Base-by-base conservation (phyloP, 53 echinoderm and acorn worm genomes). In the Zoroaster sp. region DNA sequence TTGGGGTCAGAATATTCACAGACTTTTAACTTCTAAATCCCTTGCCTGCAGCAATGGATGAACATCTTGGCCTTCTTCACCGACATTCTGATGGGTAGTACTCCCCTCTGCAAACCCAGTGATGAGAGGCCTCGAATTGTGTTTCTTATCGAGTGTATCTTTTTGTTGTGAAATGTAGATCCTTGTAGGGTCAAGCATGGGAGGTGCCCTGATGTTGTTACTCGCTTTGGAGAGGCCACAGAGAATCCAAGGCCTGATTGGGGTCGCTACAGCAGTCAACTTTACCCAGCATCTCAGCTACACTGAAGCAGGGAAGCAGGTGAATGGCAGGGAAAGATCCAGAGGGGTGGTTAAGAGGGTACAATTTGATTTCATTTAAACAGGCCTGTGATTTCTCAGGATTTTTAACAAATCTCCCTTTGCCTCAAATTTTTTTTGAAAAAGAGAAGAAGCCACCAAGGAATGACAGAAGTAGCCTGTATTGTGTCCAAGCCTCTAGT, bases 131-230 rank as follows among this genome's bases (percentile, higher is more conserved):
- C 53, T 53, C 20, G 1, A 17, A 53, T 53, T 73, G 73, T 18
- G 23, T 4, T 73, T 73, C 17, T 25, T 42, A 23, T 73, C 41
- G 40, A 73, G 7, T 73, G 81, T 10, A 14, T 41, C 32, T 25
- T 68, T 40, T 40, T n/a, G 25, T 38, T 4, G 13, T 87, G 35
- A 11, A 66, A 34, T 80, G 6, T 49, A 95, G 95, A 91, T 93
- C 69, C 87, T 95, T 7, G 92, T 95, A 72, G 95, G 95, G 39
- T 95, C 93, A 39, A 95, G 95, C 47, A 93, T 95, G 93, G 95
- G 93, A 4, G 95, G 89, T 37, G 93, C 87, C 20, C 74, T 95
- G 35, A 93, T 93, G 95, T 32, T 95, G 21, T 71, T 93, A 2
- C 68, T 95, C 3, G 93, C 95, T 17, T 7, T 95, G n/a, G 92